These are phyloP conservation scores for Cheilosia scutellata DNA, from an alignment of 2,888 invertebrate species.

Conservation along the genomic window DNA sequence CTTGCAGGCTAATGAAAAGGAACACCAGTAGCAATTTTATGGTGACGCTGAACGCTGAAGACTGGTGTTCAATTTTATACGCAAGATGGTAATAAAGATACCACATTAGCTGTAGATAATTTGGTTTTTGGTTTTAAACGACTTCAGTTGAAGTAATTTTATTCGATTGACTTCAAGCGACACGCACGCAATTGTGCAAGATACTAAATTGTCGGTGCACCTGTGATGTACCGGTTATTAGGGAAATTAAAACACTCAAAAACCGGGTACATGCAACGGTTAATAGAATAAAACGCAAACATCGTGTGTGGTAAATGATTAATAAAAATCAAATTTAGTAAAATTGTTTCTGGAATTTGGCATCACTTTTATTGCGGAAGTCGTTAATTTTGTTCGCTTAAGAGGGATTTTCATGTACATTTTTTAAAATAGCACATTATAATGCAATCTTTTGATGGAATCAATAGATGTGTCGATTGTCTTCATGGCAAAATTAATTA, in stretches of 20 bases:
- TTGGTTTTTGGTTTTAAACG: constrained; percentile 2
- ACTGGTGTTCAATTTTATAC: constrained; percentile 11
- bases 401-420: too few species aligned
- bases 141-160: background rate
- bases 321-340: too few species aligned
- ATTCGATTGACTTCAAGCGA: background rate
- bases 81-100: constrained; percentile 40
- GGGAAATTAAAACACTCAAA: background rate
- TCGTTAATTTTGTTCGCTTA: too few species aligned
- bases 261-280: background rate
- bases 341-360: background rate
- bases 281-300: background rate
- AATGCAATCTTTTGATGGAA: background rate
- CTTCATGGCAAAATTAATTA: constrained; percentile 7
- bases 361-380: background rate
- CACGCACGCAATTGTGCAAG: background rate
- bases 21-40: constrained; percentile 38
- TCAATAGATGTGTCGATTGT: constrained; percentile 1
- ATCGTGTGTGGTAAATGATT: too few species aligned
- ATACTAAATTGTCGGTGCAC: constrained; percentile 1
- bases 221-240: constrained; percentile 17
- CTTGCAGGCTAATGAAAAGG: constrained; percentile 29
- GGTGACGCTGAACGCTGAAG: background rate
- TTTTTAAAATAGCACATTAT: too few species aligned
- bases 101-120: background rate